Conservation (phyloP, 2,888 invertebrate genomes). For the Pharmacophagus antenor region DNA sequence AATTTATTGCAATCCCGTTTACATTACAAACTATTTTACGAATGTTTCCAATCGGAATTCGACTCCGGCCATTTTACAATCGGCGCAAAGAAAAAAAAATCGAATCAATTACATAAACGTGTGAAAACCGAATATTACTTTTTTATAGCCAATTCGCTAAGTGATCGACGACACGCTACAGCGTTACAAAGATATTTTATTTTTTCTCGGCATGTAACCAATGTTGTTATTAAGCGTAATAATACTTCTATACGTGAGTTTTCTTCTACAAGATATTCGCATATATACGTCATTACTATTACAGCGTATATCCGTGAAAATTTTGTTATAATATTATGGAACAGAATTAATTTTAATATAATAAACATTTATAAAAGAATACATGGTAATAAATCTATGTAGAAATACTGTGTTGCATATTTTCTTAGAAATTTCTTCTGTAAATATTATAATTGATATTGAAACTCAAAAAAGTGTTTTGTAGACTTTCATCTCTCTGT, state of each 20-base stretch:
- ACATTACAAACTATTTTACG: neutral
- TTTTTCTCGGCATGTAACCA: conserved; percentile 14
- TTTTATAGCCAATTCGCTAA: conserved; percentile 26
- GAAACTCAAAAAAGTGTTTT: too few species aligned
- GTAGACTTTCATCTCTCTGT: too few species aligned
- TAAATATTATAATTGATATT: too few species aligned
- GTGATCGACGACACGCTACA: conserved; percentile 22
- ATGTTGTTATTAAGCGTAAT: conserved; percentile 15
- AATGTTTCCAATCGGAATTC: conserved; percentile 12
- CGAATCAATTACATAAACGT: conserved; percentile 28
- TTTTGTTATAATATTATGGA: too few species aligned
- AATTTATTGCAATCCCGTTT: neutral
- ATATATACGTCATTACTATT: too few species aligned
- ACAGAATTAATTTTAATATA: too few species aligned
- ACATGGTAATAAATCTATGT: too few species aligned
- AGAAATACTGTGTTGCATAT: too few species aligned
- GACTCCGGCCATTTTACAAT: conserved; percentile 7
- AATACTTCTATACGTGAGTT: too few species aligned
- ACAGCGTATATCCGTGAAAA: too few species aligned
- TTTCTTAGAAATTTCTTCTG: too few species aligned
- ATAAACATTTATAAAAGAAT: too few species aligned
- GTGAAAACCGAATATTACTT: conserved; percentile 28
- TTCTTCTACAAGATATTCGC: neutral
- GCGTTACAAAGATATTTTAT: conserved; percentile 19
- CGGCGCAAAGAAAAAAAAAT: conserved; percentile 16